Conservation (phyloP, 2,797 vertebrate species). For the Pseudomugil gertrudae region DNA sequence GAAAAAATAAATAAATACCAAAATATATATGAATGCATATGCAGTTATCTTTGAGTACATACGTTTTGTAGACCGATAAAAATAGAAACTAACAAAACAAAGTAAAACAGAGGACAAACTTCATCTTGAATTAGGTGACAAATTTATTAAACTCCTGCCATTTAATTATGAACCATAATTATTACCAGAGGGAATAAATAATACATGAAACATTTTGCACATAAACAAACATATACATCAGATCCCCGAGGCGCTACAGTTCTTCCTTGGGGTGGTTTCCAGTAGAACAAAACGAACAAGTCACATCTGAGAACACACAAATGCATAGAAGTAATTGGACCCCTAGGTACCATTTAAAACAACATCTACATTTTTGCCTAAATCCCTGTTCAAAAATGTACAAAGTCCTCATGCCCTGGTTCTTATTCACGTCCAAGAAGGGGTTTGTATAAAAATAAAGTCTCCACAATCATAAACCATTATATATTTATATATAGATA, state of each 20-base stretch:
- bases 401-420: slow-evolving; percentile 74
- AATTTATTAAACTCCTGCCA: slow-evolving; percentile 93
- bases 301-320: slow-evolving; percentile 82
- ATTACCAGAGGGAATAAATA: slow-evolving; percentile 92
- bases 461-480: slow-evolving; percentile 83
- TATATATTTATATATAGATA: slow-evolving; percentile 77
- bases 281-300: slow-evolving; percentile 75
- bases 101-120: slow-evolving; percentile 30
- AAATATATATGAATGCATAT: neutral
- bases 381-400: slow-evolving; percentile 76
- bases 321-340: slow-evolving; percentile 82
- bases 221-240: slow-evolving; percentile 83
- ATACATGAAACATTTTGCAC: slow-evolving; percentile 88
- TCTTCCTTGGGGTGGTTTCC: slow-evolving; percentile 54
- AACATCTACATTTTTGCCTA: slow-evolving; percentile 78
- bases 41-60: neutral
- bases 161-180: slow-evolving; percentile 78
- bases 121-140: slow-evolving; percentile 83
- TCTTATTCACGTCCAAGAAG: slow-evolving; percentile 65
- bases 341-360: slow-evolving; percentile 72
- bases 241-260: slow-evolving; percentile 43
- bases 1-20: too few relatives aligned
- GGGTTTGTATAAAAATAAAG: slow-evolving; percentile 85
- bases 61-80: slow-evolving; percentile 8
- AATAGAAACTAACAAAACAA: slow-evolving; percentile 8